Evolutionary conservation across 35 echinoderm and acorn worm species (phyloP).

Genomic region (Acanthaster planci): DNA sequence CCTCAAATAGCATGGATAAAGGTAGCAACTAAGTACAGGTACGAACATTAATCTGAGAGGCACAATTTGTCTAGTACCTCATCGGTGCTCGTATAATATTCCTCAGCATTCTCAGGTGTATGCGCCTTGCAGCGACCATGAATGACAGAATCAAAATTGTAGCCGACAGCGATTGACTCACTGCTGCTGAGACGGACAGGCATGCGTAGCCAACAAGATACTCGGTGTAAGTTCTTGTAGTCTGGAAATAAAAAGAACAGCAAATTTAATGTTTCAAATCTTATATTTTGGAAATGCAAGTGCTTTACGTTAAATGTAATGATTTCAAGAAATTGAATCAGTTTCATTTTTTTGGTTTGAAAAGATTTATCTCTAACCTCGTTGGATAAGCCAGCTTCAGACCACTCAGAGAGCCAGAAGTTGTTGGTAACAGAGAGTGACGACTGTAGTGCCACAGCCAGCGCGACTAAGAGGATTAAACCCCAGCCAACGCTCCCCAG

Average conservation of each 20-base stretch:
- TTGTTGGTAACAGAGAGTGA: constrained; percentile 51
- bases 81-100: constrained; percentile 68
- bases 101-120: constrained; percentile 60
- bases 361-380: neutral
- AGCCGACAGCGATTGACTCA: neutral
- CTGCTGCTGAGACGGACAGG: neutral
- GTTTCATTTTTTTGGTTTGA: no score
- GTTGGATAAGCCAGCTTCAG: constrained; percentile 44
- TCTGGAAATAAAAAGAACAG: neutral
- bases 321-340: no score
- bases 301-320: no score
- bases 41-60: no score
- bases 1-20: no score
- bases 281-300: no score
- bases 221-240: neutral
- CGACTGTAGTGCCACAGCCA: constrained; percentile 27
- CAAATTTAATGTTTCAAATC: no score
- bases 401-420: constrained; percentile 91
- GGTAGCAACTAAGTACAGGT: no score
- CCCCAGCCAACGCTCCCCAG: constrained; percentile 52
- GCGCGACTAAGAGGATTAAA: constrained; percentile 10
- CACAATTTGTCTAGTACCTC: constrained; percentile 38
- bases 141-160: constrained; percentile 30
- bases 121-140: constrained; percentile 47
- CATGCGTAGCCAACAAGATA: constrained; percentile 28